Percentiles rank a stretch among this genome's conserved stretches.
phyloP scores from a whole-genome alignment of 2,113 vertebrate species.

The Drymodes brunneopygia region DNA sequence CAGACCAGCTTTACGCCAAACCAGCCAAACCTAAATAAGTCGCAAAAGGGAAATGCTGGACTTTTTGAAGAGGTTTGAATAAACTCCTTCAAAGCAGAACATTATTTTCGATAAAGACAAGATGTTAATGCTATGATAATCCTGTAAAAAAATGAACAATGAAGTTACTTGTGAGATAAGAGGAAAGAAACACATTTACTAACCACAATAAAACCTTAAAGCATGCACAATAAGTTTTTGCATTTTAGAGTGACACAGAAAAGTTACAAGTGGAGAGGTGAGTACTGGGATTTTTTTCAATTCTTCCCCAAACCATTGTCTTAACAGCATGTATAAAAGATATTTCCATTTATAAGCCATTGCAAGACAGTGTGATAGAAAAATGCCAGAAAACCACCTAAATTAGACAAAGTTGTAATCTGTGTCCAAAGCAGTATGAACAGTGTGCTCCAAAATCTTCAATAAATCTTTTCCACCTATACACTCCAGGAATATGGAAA shows the following conservation, averaged over 20 bases:
- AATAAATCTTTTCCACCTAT: conserved; percentile 46
- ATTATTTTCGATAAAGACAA: background rate
- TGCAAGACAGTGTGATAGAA: background rate
- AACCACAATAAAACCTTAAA: background rate
- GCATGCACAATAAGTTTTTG: background rate
- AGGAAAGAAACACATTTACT: background rate
- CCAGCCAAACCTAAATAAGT: background rate
- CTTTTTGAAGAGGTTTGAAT: background rate
- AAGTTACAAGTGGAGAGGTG: background rate
- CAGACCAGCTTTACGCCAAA: background rate
- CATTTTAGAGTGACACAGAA: background rate
- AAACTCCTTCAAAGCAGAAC: background rate
- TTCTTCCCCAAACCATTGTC: background rate
- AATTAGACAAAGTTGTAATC: background rate
- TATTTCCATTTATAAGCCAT: background rate
- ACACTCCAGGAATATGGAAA: conserved; percentile 31
- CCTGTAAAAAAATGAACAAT: background rate
- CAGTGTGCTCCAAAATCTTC: background rate
- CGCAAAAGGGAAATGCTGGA: background rate
- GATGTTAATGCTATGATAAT: background rate
- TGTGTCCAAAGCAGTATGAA: conserved; percentile 24
- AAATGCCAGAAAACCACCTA: conserved; percentile 5
- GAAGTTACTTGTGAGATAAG: background rate
- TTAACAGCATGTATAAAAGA: background rate
- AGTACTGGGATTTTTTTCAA: background rate